These are phyloP conservation scores for Mionectes macconnelli DNA, from an alignment of 2,113 vertebrate genomes.

Conservation along the genomic window DNA sequence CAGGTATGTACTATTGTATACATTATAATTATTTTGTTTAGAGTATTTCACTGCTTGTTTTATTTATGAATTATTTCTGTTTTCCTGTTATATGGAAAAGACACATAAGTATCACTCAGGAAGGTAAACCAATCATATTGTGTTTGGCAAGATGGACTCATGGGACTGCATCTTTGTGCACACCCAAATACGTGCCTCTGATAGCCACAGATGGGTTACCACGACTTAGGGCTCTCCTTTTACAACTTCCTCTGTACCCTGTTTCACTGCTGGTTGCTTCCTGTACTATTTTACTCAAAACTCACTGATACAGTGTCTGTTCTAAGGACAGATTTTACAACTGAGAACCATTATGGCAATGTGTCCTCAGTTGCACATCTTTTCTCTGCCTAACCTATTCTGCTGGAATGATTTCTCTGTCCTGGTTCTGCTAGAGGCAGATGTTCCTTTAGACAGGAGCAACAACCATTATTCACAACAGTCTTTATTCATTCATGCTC, in stretches of 20 bases:
- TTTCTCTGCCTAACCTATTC: not conserved
- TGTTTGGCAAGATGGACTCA: not conserved
- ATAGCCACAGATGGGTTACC: not conserved
- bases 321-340: not conserved
- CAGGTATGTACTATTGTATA: not conserved
- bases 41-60: not conserved
- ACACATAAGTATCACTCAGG: not conserved
- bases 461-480: not conserved
- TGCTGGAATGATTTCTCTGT: not conserved
- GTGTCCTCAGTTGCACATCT: not conserved
- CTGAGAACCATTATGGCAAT: not conserved
- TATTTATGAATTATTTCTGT: not conserved
- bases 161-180: not conserved
- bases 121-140: not conserved
- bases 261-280: not conserved
- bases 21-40: not conserved
- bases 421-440: not conserved
- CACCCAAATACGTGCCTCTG: accelerated
- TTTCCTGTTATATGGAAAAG: not conserved
- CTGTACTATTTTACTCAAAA: not conserved
- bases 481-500: not conserved
- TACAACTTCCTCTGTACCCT: accelerated
- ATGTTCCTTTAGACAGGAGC: not conserved
- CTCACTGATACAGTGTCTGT: not conserved
- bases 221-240: not conserved